phyloP scores from a whole-genome alignment of 2,797 vertebrate genomes.

The Gymnoscopelus braueri region DNA sequence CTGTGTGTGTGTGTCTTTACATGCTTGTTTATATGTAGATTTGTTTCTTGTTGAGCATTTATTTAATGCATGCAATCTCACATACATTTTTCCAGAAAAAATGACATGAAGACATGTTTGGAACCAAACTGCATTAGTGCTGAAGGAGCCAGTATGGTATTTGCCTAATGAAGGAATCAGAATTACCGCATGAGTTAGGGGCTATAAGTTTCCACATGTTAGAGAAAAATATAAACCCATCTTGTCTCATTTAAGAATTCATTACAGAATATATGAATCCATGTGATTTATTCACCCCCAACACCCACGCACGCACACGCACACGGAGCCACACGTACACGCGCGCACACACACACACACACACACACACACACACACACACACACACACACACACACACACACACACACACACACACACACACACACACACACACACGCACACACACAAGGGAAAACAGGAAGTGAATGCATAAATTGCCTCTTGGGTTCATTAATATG shows the following conservation, averaged over 20 bases:
- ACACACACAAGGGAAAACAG: slow-evolving; percentile 71
- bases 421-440: background rate
- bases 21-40: slow-evolving; percentile 30
- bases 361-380: no score
- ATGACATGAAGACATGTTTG: slow-evolving; percentile 44
- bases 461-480: slow-evolving; percentile 69
- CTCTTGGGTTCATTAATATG: slow-evolving; percentile 76
- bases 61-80: slow-evolving; percentile 40
- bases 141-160: slow-evolving; percentile 50
- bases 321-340: no score
- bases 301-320: slow-evolving; percentile 13
- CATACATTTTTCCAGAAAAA: slow-evolving; percentile 44
- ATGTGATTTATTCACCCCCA: slow-evolving; percentile 64
- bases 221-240: slow-evolving; percentile 60
- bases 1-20: slow-evolving; percentile 21
- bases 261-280: slow-evolving; percentile 71
- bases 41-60: slow-evolving; percentile 31
- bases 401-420: no score
- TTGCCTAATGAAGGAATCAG: slow-evolving; percentile 77
- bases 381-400: no score
- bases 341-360: no score
- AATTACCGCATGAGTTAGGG: slow-evolving; percentile 71
- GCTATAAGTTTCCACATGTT: slow-evolving; percentile 69
- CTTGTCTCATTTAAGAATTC: slow-evolving; percentile 77
- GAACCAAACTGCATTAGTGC: slow-evolving; percentile 58